phyloP scores from a whole-genome alignment of 1,140 invertebrate species.

The Pseudoatta argentina region DNA sequence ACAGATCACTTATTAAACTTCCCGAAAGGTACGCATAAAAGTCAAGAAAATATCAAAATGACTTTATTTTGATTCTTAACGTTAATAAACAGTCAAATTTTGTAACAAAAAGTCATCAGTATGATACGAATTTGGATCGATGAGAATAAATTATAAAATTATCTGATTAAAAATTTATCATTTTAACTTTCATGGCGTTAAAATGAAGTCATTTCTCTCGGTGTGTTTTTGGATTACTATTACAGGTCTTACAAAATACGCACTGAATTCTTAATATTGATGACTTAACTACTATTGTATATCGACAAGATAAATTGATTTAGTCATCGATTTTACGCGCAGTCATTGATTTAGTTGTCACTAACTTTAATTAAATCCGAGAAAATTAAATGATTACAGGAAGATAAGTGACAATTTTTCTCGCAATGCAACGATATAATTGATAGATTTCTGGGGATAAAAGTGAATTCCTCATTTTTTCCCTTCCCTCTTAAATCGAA shows the following conservation, averaged over 20 bases:
- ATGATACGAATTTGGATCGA: no score
- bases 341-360: not conserved
- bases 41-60: no score
- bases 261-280: not conserved
- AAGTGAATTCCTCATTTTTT: not conserved
- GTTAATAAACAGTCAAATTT: no score
- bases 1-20: no score
- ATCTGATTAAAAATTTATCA: no score
- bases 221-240: not conserved
- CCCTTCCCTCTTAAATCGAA: not conserved
- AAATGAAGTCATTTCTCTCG: no score
- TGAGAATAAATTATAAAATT: no score
- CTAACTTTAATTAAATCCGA: not conserved
- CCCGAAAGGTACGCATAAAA: no score
- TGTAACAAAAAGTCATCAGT: no score
- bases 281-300: not conserved
- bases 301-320: slow-evolving; percentile 14
- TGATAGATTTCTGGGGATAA: slow-evolving; percentile 5
- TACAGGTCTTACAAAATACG: not conserved
- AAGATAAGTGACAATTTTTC: slow-evolving; percentile 8
- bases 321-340: not conserved
- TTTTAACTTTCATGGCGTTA: no score
- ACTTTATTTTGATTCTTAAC: no score
- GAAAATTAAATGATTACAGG: not conserved
- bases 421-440: not conserved